Base-by-base conservation (phyloP, 2,888 invertebrate genomes). In the Caenorhabditis panamensis region DNA sequence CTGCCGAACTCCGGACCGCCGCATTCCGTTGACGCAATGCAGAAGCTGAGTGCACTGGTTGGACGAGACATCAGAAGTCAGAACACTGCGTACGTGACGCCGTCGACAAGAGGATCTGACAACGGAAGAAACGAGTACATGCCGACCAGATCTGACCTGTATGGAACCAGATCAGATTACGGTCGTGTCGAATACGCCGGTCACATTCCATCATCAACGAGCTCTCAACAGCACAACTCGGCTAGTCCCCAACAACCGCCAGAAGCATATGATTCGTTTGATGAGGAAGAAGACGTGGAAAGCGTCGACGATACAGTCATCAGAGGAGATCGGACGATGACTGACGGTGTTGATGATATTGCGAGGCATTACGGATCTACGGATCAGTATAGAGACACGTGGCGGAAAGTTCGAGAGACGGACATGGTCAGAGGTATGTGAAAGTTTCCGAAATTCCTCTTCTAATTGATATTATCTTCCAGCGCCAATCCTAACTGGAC, bases 341-440 rank as follows among this genome's bases (percentile, higher is more conserved):
- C 59, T 16, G 73, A 82, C 36, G 77, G 71, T 22, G 62, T 58
- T 11, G 84, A 86, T 36, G 84, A 83, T 58, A 84, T 85, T 41
- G 86, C 84, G 13, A 72, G 81, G 37, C 87, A 87, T 36, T 86
- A 87, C 53, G 83, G 83, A 6, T 61, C 80, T 18, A 75, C 82
- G 20, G 86, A 87, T 68, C 79, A 84, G 24, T 84, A 82, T 61
- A 59, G 84, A 54, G 84, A 85, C 28, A 84, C 84, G 9, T 87
- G 87, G 87, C 69, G 84, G 22, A 82, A 82, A 31, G 84, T 86
- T 47, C 81, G 85, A 44, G 86, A 82, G 13, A 79, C 79, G 0
- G 79, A 79, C n/a, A 75, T 79, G 58, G 79, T 79, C 41, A 62
- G 79, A 69, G 79, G 79, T 79, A 47, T 4, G 41, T 2, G 9